phyloP scores from a whole-genome alignment of 1,140 invertebrate genomes.

The Panonychus citri region DNA sequence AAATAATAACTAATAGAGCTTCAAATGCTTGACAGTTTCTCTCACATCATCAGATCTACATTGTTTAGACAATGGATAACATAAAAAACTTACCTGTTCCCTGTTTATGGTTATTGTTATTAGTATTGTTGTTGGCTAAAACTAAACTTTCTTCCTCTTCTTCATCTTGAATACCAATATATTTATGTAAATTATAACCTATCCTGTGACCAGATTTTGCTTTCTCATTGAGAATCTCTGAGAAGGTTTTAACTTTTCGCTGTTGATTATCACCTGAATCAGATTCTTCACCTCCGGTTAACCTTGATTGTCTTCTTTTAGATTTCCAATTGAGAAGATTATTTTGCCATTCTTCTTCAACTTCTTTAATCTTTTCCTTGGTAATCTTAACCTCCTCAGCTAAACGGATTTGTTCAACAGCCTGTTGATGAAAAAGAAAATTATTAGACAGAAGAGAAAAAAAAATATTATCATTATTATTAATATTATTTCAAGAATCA shows the following conservation, averaged over 20 bases:
- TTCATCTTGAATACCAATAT: conserved; percentile 1
- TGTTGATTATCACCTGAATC: conserved; percentile 39
- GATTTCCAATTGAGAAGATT: conserved; percentile 85
- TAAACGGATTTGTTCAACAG: conserved; percentile 17
- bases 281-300: conserved; percentile 47
- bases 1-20: no score
- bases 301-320: conserved; percentile 40
- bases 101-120: no score
- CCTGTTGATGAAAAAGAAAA: conserved; percentile 8
- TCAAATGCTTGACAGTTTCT: no score
- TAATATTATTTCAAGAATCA: no score
- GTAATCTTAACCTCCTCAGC: conserved; percentile 18
- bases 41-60: no score
- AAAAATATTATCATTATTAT: no score
- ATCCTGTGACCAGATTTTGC: conserved; percentile 9
- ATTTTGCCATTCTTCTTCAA: conserved; percentile 28
- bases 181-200: conserved; percentile 11
- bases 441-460: neutral
- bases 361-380: conserved; percentile 18
- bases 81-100: no score
- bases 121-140: no score
- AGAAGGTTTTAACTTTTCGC: conserved; percentile 65
- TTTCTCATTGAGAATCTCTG: conserved; percentile 68
- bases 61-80: no score
- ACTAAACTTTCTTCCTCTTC: neutral